Conservation (phyloP, 2,888 invertebrate genomes). For the Hirtodrosophila cameraria region DNA sequence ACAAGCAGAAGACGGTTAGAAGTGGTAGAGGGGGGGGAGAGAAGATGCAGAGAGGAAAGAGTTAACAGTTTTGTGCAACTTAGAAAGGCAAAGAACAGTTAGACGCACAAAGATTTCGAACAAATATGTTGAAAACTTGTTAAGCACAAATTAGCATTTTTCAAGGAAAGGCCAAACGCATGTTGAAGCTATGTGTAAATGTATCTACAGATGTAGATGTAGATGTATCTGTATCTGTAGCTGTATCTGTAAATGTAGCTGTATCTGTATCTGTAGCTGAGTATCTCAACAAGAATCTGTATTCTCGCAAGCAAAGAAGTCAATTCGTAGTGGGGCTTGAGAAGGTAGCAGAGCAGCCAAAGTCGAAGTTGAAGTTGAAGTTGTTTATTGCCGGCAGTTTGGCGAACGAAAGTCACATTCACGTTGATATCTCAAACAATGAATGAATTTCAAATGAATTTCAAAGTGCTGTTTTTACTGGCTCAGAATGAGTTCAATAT, state of each 20-base stretch:
- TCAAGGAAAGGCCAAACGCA: conserved; percentile 46
- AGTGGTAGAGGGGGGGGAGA: background rate
- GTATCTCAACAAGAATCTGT: conserved; percentile 29
- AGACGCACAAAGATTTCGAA: conserved; percentile 43
- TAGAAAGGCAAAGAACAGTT: conserved; percentile 63
- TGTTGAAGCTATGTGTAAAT: conserved; percentile 12
- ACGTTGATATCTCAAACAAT: conserved; percentile 35
- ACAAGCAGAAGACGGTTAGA: too few relatives aligned
- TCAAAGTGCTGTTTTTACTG: too few relatives aligned
- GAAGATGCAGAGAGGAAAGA: conserved; percentile 4
- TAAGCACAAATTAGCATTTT: conserved; percentile 65
- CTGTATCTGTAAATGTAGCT: conserved; percentile 5
- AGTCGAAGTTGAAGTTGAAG: conserved; percentile 11
- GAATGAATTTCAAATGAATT: conserved; percentile 49
- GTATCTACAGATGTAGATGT: conserved; percentile 17
- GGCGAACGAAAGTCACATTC: conserved; percentile 24
- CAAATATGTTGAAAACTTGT: conserved; percentile 43
- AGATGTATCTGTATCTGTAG: conserved; percentile 20
- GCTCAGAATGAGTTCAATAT: background rate
- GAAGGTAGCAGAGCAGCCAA: background rate
- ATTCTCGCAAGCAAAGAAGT: conserved; percentile 1
- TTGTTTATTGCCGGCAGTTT: conserved; percentile 17
- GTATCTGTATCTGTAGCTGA: conserved; percentile 13
- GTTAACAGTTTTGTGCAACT: conserved; percentile 21
- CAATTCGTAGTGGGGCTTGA: background rate